phyloP scores from a whole-genome alignment of 2,797 vertebrate genomes.

The Meriones psammophilus region DNA sequence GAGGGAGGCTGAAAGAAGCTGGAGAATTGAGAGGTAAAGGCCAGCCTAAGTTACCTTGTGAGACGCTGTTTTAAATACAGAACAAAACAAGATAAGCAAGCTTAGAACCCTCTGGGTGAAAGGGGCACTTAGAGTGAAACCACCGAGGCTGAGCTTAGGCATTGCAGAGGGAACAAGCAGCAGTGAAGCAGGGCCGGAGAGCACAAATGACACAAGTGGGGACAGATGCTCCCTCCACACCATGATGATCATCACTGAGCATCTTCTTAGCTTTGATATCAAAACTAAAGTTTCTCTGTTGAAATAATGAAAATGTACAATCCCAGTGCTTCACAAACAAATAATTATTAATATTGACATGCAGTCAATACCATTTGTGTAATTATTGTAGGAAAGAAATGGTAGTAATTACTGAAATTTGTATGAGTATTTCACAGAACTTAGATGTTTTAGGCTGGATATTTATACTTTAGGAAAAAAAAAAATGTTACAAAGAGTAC shows the following conservation, averaged over 20 bases:
- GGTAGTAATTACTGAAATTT: neutral
- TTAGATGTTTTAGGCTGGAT: neutral
- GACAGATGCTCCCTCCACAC: neutral
- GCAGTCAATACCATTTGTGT: constrained; percentile 20
- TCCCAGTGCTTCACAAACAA: constrained; percentile 33
- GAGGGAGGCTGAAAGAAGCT: neutral
- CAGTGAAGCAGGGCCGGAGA: neutral
- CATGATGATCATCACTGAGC: neutral
- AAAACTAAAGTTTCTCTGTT: constrained; percentile 56
- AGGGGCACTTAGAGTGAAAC: neutral
- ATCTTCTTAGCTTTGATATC: neutral
- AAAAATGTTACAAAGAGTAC: neutral
- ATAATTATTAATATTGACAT: constrained; percentile 64
- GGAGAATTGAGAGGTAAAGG: neutral
- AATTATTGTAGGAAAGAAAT: neutral
- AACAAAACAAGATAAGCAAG: neutral
- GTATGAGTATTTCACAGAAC: neutral
- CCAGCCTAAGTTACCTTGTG: neutral
- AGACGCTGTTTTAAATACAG: neutral
- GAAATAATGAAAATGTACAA: constrained; percentile 36
- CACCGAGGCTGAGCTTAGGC: neutral
- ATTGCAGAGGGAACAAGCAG: neutral
- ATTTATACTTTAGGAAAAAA: neutral
- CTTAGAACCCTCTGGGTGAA: neutral
- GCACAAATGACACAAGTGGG: neutral